phyloP scores from a whole-genome alignment of 2,888 invertebrate species.

The Himalopsyche anomala region DNA sequence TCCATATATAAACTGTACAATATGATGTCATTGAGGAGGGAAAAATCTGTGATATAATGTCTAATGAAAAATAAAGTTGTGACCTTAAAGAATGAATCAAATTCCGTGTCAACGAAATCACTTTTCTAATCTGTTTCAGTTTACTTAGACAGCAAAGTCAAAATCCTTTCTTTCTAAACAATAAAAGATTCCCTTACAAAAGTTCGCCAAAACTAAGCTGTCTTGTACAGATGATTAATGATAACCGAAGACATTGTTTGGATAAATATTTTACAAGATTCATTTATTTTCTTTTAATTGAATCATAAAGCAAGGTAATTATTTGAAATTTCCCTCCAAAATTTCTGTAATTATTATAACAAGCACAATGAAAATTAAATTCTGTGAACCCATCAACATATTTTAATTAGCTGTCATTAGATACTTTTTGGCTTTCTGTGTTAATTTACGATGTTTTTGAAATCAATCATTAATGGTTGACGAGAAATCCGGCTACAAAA shows the following conservation, averaged over 20 bases:
- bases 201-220: slow-evolving; percentile 37
- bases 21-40: too few species aligned
- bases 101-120: slow-evolving; percentile 17
- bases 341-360: neutral
- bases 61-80: too few species aligned
- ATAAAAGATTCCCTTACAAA: slow-evolving; percentile 28
- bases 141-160: slow-evolving; percentile 19
- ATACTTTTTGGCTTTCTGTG: neutral
- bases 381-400: neutral
- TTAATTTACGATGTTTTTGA: too few species aligned
- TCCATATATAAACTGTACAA: too few species aligned
- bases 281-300: slow-evolving; percentile 41
- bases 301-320: slow-evolving; percentile 15
- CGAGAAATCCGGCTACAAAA: too few species aligned
- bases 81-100: neutral
- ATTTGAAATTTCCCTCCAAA: neutral
- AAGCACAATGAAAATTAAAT: neutral
- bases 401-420: neutral
- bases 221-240: slow-evolving; percentile 47
- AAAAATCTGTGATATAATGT: too few species aligned
- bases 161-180: slow-evolving; percentile 22
- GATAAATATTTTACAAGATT: slow-evolving; percentile 32
- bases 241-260: slow-evolving; percentile 27
- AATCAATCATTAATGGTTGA: too few species aligned
- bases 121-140: slow-evolving; percentile 20